phyloP scores from a whole-genome alignment of 2,113 vertebrate species.

The Cynocephalus volans region DNA sequence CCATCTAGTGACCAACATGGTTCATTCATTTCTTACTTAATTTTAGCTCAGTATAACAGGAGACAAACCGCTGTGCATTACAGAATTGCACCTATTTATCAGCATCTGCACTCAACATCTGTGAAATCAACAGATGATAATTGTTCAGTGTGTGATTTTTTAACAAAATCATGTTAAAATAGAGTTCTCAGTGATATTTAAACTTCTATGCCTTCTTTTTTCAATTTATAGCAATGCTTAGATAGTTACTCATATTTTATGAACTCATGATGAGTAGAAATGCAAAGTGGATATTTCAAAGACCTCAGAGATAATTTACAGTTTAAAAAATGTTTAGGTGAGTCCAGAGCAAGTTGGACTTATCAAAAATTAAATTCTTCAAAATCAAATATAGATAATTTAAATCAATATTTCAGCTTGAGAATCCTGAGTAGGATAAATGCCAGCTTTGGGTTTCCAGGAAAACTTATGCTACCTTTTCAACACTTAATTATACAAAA shows the following conservation, averaged over 20 bases:
- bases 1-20: not conserved
- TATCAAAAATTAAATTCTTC: not conserved
- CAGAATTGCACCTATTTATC: not conserved
- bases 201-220: not conserved
- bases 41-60: not conserved
- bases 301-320: not conserved
- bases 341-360: not conserved
- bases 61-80: not conserved
- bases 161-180: not conserved
- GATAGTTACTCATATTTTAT: not conserved
- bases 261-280: not conserved
- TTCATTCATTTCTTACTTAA: not conserved
- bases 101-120: not conserved
- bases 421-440: not conserved
- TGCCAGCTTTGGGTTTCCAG: not conserved
- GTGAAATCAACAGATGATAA: not conserved
- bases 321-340: not conserved
- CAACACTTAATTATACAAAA: not conserved
- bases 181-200: not conserved
- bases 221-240: not conserved
- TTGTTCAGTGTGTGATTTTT: not conserved
- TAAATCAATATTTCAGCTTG: not conserved
- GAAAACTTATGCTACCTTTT: not conserved
- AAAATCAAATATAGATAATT: not conserved
- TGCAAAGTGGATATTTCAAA: not conserved